Base-by-base conservation (phyloP, 2,888 invertebrate genomes). In the Meghimatium bilineatum region DNA sequence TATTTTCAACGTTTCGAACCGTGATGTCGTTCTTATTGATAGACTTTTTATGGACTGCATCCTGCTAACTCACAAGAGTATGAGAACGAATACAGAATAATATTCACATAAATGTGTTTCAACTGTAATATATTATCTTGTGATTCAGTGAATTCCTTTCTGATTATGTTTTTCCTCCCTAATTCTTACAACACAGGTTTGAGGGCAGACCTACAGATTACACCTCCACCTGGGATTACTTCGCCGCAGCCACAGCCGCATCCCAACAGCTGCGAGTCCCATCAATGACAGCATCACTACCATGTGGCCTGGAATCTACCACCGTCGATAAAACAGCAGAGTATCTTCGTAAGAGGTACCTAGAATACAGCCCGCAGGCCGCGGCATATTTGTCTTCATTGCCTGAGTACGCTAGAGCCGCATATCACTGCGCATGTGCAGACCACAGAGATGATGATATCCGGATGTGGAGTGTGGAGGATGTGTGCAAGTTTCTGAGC, bases 381-480 rank as follows among this genome's bases (percentile, higher is more conserved):
- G 49, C 75, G 6, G 83, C 69, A 52, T 86, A 86, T 78, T 60
- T 86, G 56, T 83, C 86, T 5, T 78, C 85, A 6, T 71, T 86
- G 34, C 86, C 86, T 12, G 86, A 86, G 10, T 85, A 86, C 76
- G 83, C 85, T 75, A 52, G 83, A 71, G 66, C 86, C 14, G 67
- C 87, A 85, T 85, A 88, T 84, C 80, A 82, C 36, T 88, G 89
- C 83, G 87, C 85, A 72, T 88, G 88, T 60, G 87, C 86, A n/a
- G 85, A 85, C 74, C 84, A 80, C 63, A 71, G 85, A 66, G 86
- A 87, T 20, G 89, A 89, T 5, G 89, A 90, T 79, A 87, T 90
- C 72, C 82, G 87, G 38, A 83, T 84, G 36, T 91, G 90, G 90
- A 85, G 86, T 14, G 89, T 91, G 38, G 88, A 89, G 72, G 89